Base-by-base conservation (phyloP, 1,140 invertebrate genomes). In the Papilio polytes region DNA sequence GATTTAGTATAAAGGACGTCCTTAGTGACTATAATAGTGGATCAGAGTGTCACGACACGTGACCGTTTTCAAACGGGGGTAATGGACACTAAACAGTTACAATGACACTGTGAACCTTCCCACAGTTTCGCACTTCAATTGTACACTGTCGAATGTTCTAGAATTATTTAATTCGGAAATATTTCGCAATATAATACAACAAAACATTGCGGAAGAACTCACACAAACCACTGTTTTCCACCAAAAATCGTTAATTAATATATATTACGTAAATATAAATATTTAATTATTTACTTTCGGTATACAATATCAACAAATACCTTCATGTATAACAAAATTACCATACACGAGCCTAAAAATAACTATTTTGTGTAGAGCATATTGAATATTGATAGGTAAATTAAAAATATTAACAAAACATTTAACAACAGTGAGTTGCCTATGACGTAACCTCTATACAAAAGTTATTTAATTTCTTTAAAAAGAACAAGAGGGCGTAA, bases 71-170 rank as follows among this genome's bases (percentile, higher is more conserved):
- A 31, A 70, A 70, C 59, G 26, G 63, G 63, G 63, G 63, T 70
- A 70, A 70, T 70, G 63, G 26, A 70, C 26, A 70, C 4, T 26
- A 66, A 70, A 70, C 63, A 70, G 63, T 70, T 70, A 70, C 63
- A 66, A 31, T 66, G 63, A 70, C 63, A 31, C 26, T 70, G 63
- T 31, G 63, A 70, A 70, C 13, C 26, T 70, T 70, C 63, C 13
- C 63, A 70, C 63, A 70, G 63, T 31, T 70, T 70, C 26, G 13
- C 63, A 31, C 22, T 70, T 18, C 63, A 70, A 70, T 70, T 31
- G 22, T 66, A 31, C 22, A 36, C 3, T 31, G 20, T 22, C 26
- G 63, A 70, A 18, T 70, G 26, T 70, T 70, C 63, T 36, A 70
- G 63, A 70, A 70, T 15, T 31, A 31, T 31, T 70, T 31, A 13